Percentiles rank a stretch among this genome's conserved stretches.
Conservation (phyloP, 2,888 invertebrate species). For the Apamea crenata region DNA sequence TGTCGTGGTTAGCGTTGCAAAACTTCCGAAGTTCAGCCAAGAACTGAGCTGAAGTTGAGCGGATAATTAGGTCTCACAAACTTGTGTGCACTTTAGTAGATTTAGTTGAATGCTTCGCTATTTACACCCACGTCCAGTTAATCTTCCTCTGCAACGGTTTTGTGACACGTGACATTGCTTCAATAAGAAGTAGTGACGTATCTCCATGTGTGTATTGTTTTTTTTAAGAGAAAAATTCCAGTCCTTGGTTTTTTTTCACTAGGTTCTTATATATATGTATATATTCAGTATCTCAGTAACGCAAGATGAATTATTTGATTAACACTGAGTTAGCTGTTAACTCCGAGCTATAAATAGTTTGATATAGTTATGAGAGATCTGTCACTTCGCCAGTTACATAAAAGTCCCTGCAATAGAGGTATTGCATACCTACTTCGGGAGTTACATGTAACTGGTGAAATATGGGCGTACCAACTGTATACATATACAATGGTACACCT, state of each 20-base stretch:
- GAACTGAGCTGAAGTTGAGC: slow-evolving; percentile 43
- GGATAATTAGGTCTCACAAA: slow-evolving; percentile 47
- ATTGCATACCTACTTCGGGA: not conserved
- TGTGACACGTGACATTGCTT: not conserved
- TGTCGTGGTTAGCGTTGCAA: slow-evolving; percentile 38
- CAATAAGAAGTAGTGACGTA: not conserved
- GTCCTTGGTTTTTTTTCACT: not conserved
- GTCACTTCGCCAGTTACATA: not conserved
- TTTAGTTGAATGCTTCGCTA: slow-evolving; percentile 18
- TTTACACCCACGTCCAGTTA: slow-evolving; percentile 17
- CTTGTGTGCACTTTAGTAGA: slow-evolving; percentile 28
- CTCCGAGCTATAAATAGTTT: not conserved
- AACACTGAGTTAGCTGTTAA: too few relatives aligned
- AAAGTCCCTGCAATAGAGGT: not conserved
- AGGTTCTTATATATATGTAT: too few relatives aligned
- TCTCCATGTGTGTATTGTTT: not conserved
- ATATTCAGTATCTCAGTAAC: too few relatives aligned
- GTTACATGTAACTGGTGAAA: not conserved
- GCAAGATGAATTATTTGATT: too few relatives aligned
- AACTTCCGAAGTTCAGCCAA: slow-evolving; percentile 49
- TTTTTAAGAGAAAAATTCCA: too few relatives aligned
- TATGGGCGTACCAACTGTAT: not conserved
- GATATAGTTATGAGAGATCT: too few relatives aligned
- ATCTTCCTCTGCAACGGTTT: not conserved
- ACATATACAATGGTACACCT: not conserved